Base-by-base conservation (phyloP, 2,797 vertebrate genomes). In the Melanotaenia pygmaea region DNA sequence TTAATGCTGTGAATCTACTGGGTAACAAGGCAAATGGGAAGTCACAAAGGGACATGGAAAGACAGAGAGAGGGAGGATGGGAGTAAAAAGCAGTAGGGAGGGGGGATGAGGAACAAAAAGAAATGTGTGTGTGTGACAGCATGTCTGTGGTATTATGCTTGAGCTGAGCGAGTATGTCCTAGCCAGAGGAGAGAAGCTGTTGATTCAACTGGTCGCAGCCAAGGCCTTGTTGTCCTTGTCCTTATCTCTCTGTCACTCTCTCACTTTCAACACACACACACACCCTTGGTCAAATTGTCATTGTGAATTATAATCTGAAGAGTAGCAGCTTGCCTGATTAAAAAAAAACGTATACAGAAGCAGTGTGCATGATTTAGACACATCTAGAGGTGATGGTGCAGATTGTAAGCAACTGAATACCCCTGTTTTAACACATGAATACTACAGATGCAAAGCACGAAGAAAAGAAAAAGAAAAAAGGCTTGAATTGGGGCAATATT, bases 161-260 rank as follows among this genome's bases (percentile, higher is more conserved):
- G 80, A 86, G 73, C 63, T 70, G 72, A 85, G 74, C 4, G 26
- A 82, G 63, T 50, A 5, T 83, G 85, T 85, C 85, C 89, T 89
- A 26, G 80, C 88, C 84, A 85, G 83, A 89, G 82, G 88, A 89
- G 45, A 85, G 76, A 79, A 78, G 80, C 84, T 83, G 80, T 87
- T 90, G 85, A 88, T 87, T 89, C 77, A 83, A 85, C 84, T 76
- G 72, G 81, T 84, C 1, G 0, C 61, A 70, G 76, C 40, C 75
- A 77, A 86, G 75, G 73, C 80, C 76, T 71, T 67, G 69, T 86
- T 38, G 75, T 58, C 87, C 89, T 90, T 81, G 85, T 88, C 84
- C 82, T 89, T 71, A 76, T 87, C 77, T 70, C 43, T 66, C 64
- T 76, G 38, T 50, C 2, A 28, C 54, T 69, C 51, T 60, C 65